These are phyloP conservation scores for Centruroides sculpturatus DNA, from an alignment of 1,140 invertebrate species.

Conservation along the genomic window DNA sequence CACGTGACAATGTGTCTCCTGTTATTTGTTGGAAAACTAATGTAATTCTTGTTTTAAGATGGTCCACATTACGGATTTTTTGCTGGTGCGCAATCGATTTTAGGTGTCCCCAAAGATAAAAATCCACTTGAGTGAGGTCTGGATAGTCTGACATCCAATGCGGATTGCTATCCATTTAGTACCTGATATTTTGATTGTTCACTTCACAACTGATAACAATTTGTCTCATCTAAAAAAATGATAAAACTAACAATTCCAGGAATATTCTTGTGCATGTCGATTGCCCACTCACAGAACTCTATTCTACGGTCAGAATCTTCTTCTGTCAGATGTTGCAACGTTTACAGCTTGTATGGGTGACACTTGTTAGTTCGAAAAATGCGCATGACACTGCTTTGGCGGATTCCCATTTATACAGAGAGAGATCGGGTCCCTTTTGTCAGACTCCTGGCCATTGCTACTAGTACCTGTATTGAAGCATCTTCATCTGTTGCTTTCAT, in stretches of 20 bases:
- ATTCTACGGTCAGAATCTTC: no score
- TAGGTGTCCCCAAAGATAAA: conserved; percentile 25
- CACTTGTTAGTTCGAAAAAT: no score
- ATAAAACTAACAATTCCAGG: neutral
- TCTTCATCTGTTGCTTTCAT: no score
- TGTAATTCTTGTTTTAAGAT: conserved; percentile 2
- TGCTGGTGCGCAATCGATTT: neutral
- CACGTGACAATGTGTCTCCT: neutral
- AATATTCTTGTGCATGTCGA: no score
- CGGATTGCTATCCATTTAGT: neutral
- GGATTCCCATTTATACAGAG: no score
- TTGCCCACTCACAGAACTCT: no score
- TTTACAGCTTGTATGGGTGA: no score
- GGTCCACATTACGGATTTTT: neutral
- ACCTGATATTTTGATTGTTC: neutral
- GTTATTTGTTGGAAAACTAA: neutral
- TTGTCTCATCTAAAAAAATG: neutral
- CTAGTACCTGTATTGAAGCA: no score
- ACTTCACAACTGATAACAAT: neutral
- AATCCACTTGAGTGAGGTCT: conserved; percentile 29
- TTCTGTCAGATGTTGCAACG: no score
- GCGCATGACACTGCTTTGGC: no score
- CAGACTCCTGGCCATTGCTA: no score
- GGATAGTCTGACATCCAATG: conserved; percentile 16
- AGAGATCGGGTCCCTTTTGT: no score